phyloP scores from a whole-genome alignment of 92 coral and sea anemone species.

The Meandrina meandrites region DNA sequence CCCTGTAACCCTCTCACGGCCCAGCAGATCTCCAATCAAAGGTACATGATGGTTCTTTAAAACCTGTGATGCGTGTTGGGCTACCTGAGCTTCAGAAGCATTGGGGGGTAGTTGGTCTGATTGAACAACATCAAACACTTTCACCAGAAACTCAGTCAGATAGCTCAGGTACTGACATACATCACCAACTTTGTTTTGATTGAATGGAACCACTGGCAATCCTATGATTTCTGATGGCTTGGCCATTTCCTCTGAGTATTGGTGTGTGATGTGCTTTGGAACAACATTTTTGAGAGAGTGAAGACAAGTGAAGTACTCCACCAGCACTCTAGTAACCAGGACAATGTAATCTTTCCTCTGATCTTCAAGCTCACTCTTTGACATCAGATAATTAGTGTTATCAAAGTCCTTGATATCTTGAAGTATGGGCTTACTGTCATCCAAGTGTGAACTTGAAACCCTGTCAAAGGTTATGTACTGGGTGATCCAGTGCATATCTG shows the following conservation, averaged over 20 bases:
- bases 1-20: no score
- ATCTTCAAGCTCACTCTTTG: no score
- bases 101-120: conserved; percentile 5
- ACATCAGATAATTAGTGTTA: no score
- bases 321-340: no score
- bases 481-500: conserved; percentile 64
- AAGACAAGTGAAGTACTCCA: no score
- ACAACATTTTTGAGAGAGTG: conserved; percentile 32
- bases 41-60: conserved; percentile 27
- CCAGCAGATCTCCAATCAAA: conserved; percentile 43
- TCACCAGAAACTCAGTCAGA: conserved; percentile 29
- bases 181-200: conserved; percentile 50
- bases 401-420: conserved; percentile 43
- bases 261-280: conserved; percentile 53
- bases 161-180: conserved; percentile 50
- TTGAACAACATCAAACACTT: background rate
- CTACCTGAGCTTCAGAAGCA: conserved; percentile 18
- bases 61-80: conserved; percentile 6
- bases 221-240: conserved; percentile 46
- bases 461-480: conserved; percentile 63
- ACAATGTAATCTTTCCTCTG: no score
- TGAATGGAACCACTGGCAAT: no score
- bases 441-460: conserved; percentile 34
- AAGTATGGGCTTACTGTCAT: conserved; percentile 48
- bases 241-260: conserved; percentile 44